These are phyloP conservation scores for Phymorhynchus buccinoides DNA, from an alignment of 1,140 invertebrate species.

Conservation along the genomic window DNA sequence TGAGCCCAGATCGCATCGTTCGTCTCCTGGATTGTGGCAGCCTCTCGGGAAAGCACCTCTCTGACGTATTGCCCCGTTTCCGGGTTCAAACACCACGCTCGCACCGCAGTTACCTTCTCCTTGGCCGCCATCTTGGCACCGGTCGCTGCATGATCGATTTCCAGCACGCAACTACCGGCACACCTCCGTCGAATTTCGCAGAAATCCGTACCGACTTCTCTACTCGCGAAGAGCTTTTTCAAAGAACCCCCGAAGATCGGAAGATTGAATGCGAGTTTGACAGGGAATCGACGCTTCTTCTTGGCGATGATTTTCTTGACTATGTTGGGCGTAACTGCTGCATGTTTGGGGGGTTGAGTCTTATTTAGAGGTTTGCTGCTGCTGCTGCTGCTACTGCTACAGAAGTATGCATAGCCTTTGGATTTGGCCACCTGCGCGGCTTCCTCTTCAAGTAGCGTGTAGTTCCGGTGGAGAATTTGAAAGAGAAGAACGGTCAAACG, in stretches of 20 bases:
- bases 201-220: neutral
- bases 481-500: slow-evolving; percentile 22
- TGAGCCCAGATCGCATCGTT: neutral
- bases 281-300: neutral
- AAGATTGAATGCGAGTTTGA: neutral
- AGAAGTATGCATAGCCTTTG: no score
- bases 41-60: neutral
- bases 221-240: neutral
- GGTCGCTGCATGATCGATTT: neutral
- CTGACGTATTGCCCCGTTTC: neutral
- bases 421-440: neutral
- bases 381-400: neutral
- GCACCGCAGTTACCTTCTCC: slow-evolving; percentile 5
- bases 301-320: slow-evolving; percentile 8
- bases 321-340: neutral
- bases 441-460: slow-evolving; percentile 24
- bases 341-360: neutral
- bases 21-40: neutral
- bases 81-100: neutral
- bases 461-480: neutral
- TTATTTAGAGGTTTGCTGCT: no score
- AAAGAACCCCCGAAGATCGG: slow-evolving; percentile 15
- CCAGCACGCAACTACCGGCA: slow-evolving; percentile 19
- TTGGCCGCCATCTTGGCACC: neutral
- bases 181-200: neutral